Conservation (phyloP, 2,888 invertebrate genomes). For the Cephonodes hylas region DNA sequence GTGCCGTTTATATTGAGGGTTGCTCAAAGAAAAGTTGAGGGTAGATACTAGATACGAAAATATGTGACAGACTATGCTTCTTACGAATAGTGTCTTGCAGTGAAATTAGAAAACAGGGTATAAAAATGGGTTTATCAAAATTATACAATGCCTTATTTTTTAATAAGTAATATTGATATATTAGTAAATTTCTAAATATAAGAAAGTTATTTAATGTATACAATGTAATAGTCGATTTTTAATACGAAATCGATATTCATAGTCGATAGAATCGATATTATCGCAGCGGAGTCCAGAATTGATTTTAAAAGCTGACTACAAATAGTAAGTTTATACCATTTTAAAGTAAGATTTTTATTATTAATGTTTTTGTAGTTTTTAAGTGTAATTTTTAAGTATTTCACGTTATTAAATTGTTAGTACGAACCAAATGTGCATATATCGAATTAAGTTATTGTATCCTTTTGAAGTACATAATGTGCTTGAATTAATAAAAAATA, state of each 20-base stretch:
- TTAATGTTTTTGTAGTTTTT: neutral
- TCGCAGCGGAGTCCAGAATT: neutral
- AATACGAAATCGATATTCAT: neutral
- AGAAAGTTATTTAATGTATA: neutral
- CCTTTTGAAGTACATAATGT: neutral
- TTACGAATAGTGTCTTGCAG: neutral
- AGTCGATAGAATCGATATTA: neutral
- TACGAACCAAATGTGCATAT: neutral
- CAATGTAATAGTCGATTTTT: neutral
- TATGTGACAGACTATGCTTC: too few relatives aligned
- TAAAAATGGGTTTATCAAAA: neutral
- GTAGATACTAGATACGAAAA: too few relatives aligned
- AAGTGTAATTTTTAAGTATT: too few relatives aligned
- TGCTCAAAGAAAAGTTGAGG: too few relatives aligned
- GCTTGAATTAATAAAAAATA: neutral
- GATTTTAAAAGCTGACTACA: neutral
- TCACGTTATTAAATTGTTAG: neutral
- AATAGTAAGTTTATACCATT: too few relatives aligned
- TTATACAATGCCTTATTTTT: neutral
- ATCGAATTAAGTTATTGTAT: neutral
- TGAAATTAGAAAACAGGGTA: neutral
- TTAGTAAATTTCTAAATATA: neutral
- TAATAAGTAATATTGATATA: neutral
- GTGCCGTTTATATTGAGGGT: too few relatives aligned
- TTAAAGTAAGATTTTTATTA: neutral